Percentiles rank a stretch among this genome's conserved stretches.
phyloP scores from a whole-genome alignment of 1,140 invertebrate genomes.

The Pemphigus obesinymphae region DNA sequence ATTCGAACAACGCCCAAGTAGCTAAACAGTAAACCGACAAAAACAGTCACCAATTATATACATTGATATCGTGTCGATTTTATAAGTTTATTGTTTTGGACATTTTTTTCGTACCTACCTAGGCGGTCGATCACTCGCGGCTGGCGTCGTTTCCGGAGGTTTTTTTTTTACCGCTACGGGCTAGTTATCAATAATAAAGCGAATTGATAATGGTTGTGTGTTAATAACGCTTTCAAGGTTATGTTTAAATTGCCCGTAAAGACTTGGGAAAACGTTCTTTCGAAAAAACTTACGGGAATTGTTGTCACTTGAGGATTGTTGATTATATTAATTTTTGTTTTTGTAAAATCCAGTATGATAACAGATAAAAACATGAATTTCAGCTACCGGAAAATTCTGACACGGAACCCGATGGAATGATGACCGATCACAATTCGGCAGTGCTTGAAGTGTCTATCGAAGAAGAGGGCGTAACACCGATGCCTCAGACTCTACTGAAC shows the following conservation, averaged over 20 bases:
- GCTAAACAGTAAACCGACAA: no score
- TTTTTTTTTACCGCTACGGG: no score
- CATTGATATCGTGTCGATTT: no score
- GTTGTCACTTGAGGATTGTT: neutral
- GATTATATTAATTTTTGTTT: neutral
- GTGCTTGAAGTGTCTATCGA: constrained; percentile 32
- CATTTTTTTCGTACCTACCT: neutral
- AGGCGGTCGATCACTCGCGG: neutral
- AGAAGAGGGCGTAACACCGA: neutral
- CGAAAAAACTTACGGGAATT: neutral
- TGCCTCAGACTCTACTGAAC: neutral
- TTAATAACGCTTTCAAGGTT: constrained; percentile 26
- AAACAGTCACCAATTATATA: no score
- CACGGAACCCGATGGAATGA: neutral
- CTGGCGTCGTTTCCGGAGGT: no score
- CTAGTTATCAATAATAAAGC: neutral
- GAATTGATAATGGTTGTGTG: neutral
- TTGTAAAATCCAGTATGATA: neutral
- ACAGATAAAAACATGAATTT: neutral
- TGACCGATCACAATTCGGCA: constrained; percentile 12
- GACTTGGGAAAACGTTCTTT: neutral
- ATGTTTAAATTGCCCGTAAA: constrained; percentile 10
- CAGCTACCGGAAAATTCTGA: neutral
- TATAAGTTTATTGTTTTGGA: neutral
- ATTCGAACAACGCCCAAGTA: neutral